A percentile compares a stretch with the other conserved stretches of the same genome.
Evolutionary conservation across 2,113 vertebrate genomes (phyloP).

Genomic region (Anarrhichthys ocellatus): DNA sequence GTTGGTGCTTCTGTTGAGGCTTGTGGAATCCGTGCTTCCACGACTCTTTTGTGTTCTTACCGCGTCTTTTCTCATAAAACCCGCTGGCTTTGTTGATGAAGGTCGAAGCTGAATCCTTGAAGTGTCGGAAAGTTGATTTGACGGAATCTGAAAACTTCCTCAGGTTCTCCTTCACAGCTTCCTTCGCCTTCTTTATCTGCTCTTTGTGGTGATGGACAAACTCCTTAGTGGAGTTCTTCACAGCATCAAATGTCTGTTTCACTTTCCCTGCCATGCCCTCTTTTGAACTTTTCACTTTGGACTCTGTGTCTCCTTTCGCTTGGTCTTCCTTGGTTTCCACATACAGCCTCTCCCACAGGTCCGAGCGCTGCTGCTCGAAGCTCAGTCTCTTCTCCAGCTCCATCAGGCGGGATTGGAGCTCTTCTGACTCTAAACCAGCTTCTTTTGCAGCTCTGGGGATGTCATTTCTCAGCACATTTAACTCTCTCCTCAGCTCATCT

Average conservation of each 20-base stretch:
- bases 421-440: constrained; percentile 77
- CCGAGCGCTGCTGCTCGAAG: constrained; percentile 96
- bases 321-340: constrained; percentile 90
- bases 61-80: constrained; percentile 70
- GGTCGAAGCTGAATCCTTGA: constrained; percentile 91
- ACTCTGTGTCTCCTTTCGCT: constrained; percentile 82
- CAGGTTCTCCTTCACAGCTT: constrained; percentile 96
- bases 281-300: constrained; percentile 85
- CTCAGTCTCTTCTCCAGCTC: constrained; percentile 91
- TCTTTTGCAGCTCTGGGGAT: constrained; percentile 28
- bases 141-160: constrained; percentile 97
- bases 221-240: constrained; percentile 98
- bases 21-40: constrained; percentile 77
- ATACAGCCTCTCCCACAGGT: constrained; percentile 96
- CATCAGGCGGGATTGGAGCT: constrained; percentile 82
- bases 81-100: constrained; percentile 88
- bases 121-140: constrained; percentile 93
- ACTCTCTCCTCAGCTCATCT: constrained; percentile 83
- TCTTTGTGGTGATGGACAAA: constrained; percentile 98
- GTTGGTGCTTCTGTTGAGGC: constrained; percentile 57
- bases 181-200: constrained; percentile 97
- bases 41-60: constrained; percentile 64
- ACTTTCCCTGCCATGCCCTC: constrained; percentile 89
- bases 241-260: constrained; percentile 94
- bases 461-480: constrained; percentile 82